These are phyloP conservation scores for Melitaea cinxia DNA, from an alignment of 1,140 invertebrate genomes.

Conservation along the genomic window DNA sequence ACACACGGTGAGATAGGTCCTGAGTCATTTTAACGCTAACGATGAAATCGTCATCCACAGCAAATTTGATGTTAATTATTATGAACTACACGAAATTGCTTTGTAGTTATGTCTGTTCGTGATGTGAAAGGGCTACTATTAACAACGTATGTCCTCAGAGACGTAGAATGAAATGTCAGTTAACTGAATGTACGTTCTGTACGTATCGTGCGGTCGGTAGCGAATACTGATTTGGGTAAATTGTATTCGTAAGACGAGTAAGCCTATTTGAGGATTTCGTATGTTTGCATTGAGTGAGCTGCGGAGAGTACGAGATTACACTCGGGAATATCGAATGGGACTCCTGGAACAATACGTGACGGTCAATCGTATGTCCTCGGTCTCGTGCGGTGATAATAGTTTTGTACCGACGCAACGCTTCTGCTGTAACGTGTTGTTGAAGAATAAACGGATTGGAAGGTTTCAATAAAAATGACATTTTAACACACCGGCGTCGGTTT, in stretches of 20 bases:
- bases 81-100: constrained; percentile 16
- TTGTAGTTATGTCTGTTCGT: background rate
- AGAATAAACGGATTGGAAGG: background rate
- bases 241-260: constrained; percentile 27
- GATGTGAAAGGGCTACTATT: constrained; percentile 4
- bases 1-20: too few species aligned
- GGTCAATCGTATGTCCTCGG: background rate
- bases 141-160: constrained; percentile 4
- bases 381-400: background rate
- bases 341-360: constrained; percentile 7
- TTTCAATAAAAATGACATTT: too few species aligned
- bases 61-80: constrained; percentile 6
- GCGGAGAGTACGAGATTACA: constrained; percentile 11
- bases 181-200: constrained; percentile 13
- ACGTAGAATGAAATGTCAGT: constrained; percentile 16
- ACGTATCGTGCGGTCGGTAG: constrained; percentile 12
- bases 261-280: constrained; percentile 23
- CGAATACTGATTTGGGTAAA: constrained; percentile 29
- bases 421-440: background rate
- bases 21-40: too few species aligned
- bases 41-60: background rate
- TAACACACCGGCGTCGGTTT: background rate
- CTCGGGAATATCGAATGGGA: constrained; percentile 4
- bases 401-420: background rate
- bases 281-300: constrained; percentile 19